Evolutionary conservation across 2,888 invertebrate species (phyloP).

Genomic region (Chloromyia formosa): DNA sequence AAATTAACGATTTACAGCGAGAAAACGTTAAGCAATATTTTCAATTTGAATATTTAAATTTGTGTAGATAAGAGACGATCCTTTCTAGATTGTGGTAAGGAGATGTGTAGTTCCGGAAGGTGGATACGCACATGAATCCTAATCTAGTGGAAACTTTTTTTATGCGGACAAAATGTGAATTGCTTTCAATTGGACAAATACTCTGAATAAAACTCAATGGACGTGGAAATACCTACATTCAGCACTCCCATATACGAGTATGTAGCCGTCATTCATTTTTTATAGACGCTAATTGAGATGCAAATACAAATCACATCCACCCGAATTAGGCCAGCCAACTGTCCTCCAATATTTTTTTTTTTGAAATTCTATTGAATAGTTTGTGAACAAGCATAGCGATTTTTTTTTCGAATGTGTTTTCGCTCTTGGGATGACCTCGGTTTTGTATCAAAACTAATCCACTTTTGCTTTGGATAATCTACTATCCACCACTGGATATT

Average conservation of each 20-base stretch:
- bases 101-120: background rate
- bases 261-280: no score
- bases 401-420: background rate
- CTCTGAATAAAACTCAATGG: no score
- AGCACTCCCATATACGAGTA: no score
- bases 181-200: background rate
- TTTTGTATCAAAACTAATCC: constrained; percentile 37
- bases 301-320: background rate
- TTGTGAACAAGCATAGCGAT: background rate
- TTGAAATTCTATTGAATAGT: background rate
- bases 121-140: background rate
- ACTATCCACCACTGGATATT: constrained; percentile 1
- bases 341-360: constrained; percentile 1
- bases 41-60: constrained; percentile 1
- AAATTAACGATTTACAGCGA: background rate
- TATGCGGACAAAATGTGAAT: background rate
- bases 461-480: constrained; percentile 15
- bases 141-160: background rate
- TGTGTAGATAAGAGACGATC: background rate
- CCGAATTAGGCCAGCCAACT: constrained; percentile 26
- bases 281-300: background rate
- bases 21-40: background rate
- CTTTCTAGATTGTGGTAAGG: background rate
- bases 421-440: constrained; percentile 4
- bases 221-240: no score